A percentile compares a stretch with the other conserved stretches of the same genome.
phyloP scores from a whole-genome alignment of 1,140 invertebrate species.

The Babylonia areolata region DNA sequence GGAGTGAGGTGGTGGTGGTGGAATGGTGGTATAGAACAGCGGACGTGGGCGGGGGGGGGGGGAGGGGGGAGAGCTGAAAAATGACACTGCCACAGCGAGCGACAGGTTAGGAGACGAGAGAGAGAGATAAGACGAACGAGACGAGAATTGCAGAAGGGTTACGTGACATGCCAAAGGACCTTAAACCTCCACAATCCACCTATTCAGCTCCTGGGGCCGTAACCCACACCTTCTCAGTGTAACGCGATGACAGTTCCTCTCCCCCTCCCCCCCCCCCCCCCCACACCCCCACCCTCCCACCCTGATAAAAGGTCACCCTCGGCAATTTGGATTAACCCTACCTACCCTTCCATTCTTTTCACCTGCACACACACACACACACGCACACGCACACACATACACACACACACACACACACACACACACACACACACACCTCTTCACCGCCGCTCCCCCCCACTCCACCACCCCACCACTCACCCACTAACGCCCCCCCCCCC shows the following conservation, averaged over 20 bases:
- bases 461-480: too few relatives aligned
- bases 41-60: neutral
- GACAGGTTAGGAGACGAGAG: too few relatives aligned
- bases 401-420: too few relatives aligned
- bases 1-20: neutral
- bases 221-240: neutral
- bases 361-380: too few relatives aligned
- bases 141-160: conserved; percentile 11
- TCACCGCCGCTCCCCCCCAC: too few relatives aligned
- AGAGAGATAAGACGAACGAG: neutral
- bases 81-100: too few relatives aligned
- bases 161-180: conserved; percentile 2
- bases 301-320: conserved; percentile 6
- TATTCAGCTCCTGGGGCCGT: neutral
- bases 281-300: too few relatives aligned
- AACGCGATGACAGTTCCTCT: neutral
- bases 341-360: neutral
- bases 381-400: too few relatives aligned
- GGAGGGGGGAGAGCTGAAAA: neutral
- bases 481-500: too few relatives aligned
- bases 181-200: conserved; percentile 7
- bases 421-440: too few relatives aligned
- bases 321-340: conserved; percentile 3
- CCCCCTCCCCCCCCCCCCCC: too few relatives aligned
- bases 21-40: neutral